Evolutionary conservation across 1,140 invertebrate genomes (phyloP).

Genomic region (Scaptomyza pallida): DNA sequence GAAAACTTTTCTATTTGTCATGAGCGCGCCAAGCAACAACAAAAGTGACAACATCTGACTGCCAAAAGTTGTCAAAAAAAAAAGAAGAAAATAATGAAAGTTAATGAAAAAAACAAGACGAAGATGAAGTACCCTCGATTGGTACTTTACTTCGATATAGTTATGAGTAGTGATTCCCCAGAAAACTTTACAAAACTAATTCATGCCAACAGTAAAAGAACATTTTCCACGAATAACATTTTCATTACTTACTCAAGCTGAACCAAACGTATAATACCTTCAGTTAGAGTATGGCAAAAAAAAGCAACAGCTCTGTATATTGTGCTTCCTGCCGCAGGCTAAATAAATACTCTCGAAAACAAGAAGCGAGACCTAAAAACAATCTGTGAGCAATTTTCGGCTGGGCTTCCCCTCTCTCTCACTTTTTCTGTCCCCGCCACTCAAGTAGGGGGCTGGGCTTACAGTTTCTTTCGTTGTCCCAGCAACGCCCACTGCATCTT

Average conservation of each 20-base stretch:
- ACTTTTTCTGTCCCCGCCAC: too few relatives aligned
- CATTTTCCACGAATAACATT: neutral
- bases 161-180: neutral
- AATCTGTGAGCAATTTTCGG: conserved; percentile 5
- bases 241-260: neutral
- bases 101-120: neutral
- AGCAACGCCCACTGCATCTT: conserved; percentile 10
- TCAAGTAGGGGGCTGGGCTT: neutral
- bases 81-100: neutral
- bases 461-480: conserved; percentile 2
- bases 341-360: conserved; percentile 25
- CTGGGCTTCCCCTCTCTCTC: too few relatives aligned
- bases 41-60: conserved; percentile 49
- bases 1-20: conserved; percentile 70
- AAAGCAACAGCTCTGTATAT: conserved; percentile 22
- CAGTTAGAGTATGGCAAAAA: conserved; percentile 2
- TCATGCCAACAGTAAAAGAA: neutral
- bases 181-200: too few relatives aligned
- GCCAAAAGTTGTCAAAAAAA: conserved; percentile 43
- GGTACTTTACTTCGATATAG: neutral
- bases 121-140: conserved; percentile 1
- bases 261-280: neutral
- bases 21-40: conserved; percentile 16
- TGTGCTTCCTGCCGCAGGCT: conserved; percentile 27
- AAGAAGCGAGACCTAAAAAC: conserved; percentile 9